Evolutionary conservation across 1,140 invertebrate species (phyloP), one percentile per base, ranked within the genome.

Genomic region (Drosophila arawakana): DNA sequence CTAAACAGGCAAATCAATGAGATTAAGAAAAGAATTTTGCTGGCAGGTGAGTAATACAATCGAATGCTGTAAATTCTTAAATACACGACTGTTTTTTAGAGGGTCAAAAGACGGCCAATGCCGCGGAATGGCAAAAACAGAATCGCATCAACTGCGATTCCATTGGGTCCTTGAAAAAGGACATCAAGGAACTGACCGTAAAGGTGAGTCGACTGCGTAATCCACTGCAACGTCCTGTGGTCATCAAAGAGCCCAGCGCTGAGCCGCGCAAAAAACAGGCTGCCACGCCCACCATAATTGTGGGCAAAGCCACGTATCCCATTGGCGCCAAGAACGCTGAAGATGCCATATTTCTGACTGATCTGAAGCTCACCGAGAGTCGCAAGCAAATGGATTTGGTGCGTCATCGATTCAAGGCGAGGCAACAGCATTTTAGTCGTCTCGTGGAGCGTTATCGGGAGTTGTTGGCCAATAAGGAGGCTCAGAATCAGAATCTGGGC

Each of bases 31-130:
- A 96, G 96, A 85, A 96, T 97, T 86, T 95, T 96, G 80, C 88
- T 97, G 63, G 96, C 96, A 91, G 96, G 96, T 96, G 84, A 93
- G 85, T 84, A 0, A 8, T 0, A 2, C 6, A 6, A 6, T 43
- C 7, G 6, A 7, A 43, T 43, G n/a, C n/a, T 43, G 11, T 9
- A 13, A 15, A 7, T 21, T 37, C 7, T 8, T 13, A 52, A 7
- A 34, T 2, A 13, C 18, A 13, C 21, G 18, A 0, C 5, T 4
- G 25, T 55, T 66, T 81, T 92, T 2, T 75, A 97, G 96, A 97
- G 94, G 96, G 96, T 9, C 96, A 97, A 93, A 94, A 96, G 76
- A 97, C 96, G 82, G 96, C 96, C 0, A 94, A 96, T 75, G 96
- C 95, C 72, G 96, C 97, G 92, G 96, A 96, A 91, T 96, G 95